A percentile compares a stretch with the other conserved stretches of the same genome.
Conservation (phyloP, 2,797 vertebrate genomes). For the Danio albolineatus region DNA sequence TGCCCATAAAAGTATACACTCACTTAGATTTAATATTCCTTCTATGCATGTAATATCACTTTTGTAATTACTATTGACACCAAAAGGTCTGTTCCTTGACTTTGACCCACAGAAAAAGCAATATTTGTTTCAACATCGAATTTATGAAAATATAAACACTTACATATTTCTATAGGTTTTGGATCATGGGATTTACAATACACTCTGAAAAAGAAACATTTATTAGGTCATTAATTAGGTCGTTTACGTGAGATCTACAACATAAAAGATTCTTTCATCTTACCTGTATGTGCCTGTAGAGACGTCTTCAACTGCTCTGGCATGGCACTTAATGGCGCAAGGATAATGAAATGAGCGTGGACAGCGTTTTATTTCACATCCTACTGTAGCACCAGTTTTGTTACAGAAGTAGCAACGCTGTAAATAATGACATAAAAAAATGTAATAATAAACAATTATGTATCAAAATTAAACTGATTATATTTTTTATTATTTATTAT, state of each 20-base stretch:
- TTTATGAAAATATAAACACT: conserved; percentile 10
- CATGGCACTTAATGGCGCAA: conserved; percentile 66
- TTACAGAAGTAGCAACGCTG: conserved; percentile 70
- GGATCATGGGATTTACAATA: conserved; percentile 62
- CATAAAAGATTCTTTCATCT: not conserved
- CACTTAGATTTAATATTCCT: no score
- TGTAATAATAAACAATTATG: no score
- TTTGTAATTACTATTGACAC: no score
- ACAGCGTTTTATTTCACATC: conserved; percentile 74
- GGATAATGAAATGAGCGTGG: conserved; percentile 78
- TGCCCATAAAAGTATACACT: no score
- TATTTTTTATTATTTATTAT: no score
- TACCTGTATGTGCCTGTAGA: conserved; percentile 58
- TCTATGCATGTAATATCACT: no score
- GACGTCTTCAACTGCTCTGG: conserved; percentile 34
- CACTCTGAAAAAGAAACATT: conserved; percentile 62
- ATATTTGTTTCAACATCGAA: not conserved
- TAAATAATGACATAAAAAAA: no score
- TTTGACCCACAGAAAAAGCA: not conserved
- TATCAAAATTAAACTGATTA: no score
- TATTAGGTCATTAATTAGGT: not conserved
- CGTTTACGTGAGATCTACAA: not conserved
- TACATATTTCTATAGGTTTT: conserved; percentile 21
- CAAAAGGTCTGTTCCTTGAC: no score
- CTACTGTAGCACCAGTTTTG: conserved; percentile 73